These are phyloP conservation scores for Pterophyllum scalare DNA, from an alignment of 2,113 vertebrate genomes.

Conservation along the genomic window DNA sequence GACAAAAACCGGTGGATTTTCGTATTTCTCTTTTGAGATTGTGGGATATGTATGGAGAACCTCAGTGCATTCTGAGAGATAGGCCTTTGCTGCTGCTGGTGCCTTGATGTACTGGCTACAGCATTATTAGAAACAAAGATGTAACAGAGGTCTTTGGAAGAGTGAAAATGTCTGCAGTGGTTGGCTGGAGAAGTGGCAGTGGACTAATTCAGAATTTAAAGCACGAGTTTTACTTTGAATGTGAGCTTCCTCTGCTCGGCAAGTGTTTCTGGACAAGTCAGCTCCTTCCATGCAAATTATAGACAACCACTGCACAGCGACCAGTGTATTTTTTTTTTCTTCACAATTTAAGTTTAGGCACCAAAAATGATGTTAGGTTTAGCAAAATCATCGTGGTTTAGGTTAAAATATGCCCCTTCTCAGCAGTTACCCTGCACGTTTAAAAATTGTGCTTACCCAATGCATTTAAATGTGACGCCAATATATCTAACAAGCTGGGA, in stretches of 20 bases:
- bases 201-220: neutral
- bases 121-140: neutral
- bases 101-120: neutral
- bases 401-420: rapidly evolving
- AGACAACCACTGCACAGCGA: neutral
- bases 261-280: neutral
- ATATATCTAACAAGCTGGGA: neutral
- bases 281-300: neutral
- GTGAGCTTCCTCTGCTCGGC: too few species aligned
- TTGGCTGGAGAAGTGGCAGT: neutral
- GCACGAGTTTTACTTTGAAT: too few species aligned
- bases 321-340: neutral
- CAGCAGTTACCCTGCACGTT: neutral
- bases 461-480: neutral
- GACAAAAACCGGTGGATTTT: neutral
- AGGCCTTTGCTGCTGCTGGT: neutral
- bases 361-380: neutral
- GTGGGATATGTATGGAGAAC: neutral
- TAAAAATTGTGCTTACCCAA: neutral
- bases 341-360: neutral
- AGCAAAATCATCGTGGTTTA: neutral
- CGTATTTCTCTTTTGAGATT: neutral
- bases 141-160: rapidly evolving
- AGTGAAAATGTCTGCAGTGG: neutral
- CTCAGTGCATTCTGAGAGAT: neutral